Base-by-base conservation (phyloP, 2,888 invertebrate species). In the Trichopria drosophilae region DNA sequence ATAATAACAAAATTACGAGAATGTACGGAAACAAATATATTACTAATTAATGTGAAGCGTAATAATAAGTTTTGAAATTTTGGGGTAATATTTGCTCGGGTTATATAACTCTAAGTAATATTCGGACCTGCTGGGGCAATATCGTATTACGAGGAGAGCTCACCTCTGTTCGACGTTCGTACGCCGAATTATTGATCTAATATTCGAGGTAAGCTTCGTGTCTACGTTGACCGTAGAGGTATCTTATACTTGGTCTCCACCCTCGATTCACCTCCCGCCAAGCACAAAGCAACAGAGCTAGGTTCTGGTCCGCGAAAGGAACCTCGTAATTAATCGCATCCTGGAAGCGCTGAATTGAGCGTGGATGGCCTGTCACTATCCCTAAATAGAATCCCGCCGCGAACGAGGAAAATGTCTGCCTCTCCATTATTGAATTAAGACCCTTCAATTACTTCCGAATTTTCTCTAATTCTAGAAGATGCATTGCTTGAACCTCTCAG, bases 151-250 rank as follows among this genome's bases (percentile, higher is more conserved):
- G 50, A 55, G 58, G 23, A 37, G 50, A 13, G 23, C 18, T 15
- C 19, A n/a, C n/a, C n/a, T n/a, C n/a, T n/a, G 52, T 63, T 60
- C 62, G 61, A 60, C 58, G 63, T 57, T 53, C 53, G 51, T 53
- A 55, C 20, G 55, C 58, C 39, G 68, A 73, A 72, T 73, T 75
- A 74, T 75, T 73, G 75, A 74, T 75, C 72, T 75, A 72, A 75
- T 73, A 74, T 71, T 72, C 70, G 67, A 67, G 68, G 62, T 71
- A 67, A 71, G 68, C 71, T 58, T 61, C 65, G 67, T 68, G 67
- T 67, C 67, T 66, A 64, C 65, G 65, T 64, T 59, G 61, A 60
- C 62, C 59, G 57, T 59, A 60, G 60, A 66, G 64, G 57, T 73
- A 72, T 72, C 73, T 73, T 73, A 72, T 69, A 71, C 67, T 69